Conservation (phyloP, 2,797 vertebrate genomes). For the Varecia variegata region DNA sequence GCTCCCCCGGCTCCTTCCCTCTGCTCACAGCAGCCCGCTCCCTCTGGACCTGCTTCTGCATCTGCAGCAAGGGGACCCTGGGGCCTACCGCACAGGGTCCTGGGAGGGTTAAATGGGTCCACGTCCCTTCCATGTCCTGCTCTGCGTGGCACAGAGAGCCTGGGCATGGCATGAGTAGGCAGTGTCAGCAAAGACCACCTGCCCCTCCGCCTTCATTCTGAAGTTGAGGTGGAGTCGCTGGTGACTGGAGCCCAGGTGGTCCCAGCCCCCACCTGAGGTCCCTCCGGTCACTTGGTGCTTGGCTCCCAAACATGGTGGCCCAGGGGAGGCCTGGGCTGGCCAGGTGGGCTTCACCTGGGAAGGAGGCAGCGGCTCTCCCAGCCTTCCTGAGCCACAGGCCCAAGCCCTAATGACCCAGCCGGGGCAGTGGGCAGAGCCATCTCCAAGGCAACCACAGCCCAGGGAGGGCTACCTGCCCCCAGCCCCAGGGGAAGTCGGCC, state of each 20-base stretch:
- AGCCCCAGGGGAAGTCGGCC: background rate
- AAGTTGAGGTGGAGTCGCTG: background rate
- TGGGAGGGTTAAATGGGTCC: background rate
- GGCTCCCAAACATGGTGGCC: background rate
- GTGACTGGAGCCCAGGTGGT: background rate
- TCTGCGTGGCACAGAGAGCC: background rate
- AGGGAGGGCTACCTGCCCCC: background rate
- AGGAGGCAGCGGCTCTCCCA: background rate
- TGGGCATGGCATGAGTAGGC: background rate
- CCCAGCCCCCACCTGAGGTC: background rate
- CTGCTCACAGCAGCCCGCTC: background rate
- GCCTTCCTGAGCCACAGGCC: background rate
- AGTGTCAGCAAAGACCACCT: background rate
- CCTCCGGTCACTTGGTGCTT: background rate
- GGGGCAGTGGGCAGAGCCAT: background rate
- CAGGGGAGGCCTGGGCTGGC: background rate
- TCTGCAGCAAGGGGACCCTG: background rate
- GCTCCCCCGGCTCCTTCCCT: background rate
- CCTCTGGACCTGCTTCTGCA: background rate
- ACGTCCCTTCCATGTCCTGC: background rate
- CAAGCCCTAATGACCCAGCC: constrained; percentile 36
- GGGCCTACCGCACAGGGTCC: background rate
- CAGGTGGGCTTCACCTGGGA: background rate
- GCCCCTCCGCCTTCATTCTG: background rate
- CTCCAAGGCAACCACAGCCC: background rate